phyloP scores from a whole-genome alignment of 2,797 vertebrate species.

The Danio albolineatus region DNA sequence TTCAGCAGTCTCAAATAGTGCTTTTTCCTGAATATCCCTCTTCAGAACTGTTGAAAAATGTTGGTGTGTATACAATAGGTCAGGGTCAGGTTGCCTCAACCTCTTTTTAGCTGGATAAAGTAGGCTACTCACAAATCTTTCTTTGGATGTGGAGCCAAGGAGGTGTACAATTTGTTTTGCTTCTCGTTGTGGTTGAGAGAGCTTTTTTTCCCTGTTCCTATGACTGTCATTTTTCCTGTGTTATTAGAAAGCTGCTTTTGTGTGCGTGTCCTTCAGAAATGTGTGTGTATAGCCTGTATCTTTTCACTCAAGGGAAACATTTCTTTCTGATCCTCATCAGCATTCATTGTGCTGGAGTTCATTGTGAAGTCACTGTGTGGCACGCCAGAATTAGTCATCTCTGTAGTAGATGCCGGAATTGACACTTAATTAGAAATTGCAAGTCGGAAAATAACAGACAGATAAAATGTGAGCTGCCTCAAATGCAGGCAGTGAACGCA shows the following conservation, averaged over 20 bases:
- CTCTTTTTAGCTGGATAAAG: conserved; percentile 37
- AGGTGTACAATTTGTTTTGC: conserved; percentile 64
- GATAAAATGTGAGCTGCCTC: neutral
- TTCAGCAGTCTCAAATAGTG: neutral
- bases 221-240: conserved; percentile 47
- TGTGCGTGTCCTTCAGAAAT: conserved; percentile 3
- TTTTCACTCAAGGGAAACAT: neutral
- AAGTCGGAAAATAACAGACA: neutral
- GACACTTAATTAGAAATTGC: conserved; percentile 32
- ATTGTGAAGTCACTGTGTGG: conserved; percentile 20
- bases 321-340: conserved; percentile 24
- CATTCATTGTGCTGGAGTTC: conserved; percentile 21
- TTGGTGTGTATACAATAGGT: conserved; percentile 69
- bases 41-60: conserved; percentile 34
- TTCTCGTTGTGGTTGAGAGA: conserved; percentile 59
- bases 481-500: conserved; percentile 3
- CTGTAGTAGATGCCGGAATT: conserved; percentile 17
- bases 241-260: conserved; percentile 53
- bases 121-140: conserved; percentile 56
- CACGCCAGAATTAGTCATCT: neutral
- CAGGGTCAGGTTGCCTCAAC: conserved; percentile 67
- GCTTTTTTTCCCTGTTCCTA: conserved; percentile 33
- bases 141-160: conserved; percentile 50
- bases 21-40: conserved; percentile 40
- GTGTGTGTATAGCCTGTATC: conserved; percentile 5